Evolutionary conservation across 2,888 invertebrate genomes (phyloP).

Genomic region (Rhaphigaster nebulosa): DNA sequence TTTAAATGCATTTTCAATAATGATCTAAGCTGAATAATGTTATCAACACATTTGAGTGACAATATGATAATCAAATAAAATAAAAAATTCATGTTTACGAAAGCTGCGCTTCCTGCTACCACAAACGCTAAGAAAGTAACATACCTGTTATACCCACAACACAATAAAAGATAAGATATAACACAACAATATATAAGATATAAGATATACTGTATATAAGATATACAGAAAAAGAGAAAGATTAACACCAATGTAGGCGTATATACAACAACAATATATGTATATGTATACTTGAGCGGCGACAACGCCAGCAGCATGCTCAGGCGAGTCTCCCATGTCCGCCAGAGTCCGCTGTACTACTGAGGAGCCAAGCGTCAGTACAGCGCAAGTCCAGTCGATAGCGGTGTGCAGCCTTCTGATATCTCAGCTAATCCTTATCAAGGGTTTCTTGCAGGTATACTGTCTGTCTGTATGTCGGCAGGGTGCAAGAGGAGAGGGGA

Average conservation of each 20-base stretch:
- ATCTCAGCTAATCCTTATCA: not conserved
- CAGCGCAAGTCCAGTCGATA: conserved; percentile 52
- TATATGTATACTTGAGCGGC: conserved; percentile 6
- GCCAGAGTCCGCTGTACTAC: conserved; percentile 15
- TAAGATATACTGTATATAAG: not conserved
- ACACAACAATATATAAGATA: not conserved
- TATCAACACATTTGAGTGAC: not conserved
- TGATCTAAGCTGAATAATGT: not conserved
- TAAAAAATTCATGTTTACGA: not conserved
- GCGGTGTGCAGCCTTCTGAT: conserved; percentile 9
- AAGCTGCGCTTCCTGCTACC: not conserved
- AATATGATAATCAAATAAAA: not conserved
- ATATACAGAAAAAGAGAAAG: not conserved
- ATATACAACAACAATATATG: not conserved
- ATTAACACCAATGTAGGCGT: not conserved
- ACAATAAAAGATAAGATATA: not conserved
- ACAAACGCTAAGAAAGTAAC: not conserved
- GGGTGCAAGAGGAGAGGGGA: not conserved
- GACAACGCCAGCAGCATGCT: not conserved
- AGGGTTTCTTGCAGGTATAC: conserved; percentile 7
- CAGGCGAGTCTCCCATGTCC: conserved; percentile 3
- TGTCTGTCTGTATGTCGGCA: not conserved
- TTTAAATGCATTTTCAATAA: not conserved
- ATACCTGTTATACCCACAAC: not conserved
- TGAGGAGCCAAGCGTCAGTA: conserved; percentile 7